Base-by-base conservation (phyloP, 2,888 invertebrate species). In the Erebia ligea region DNA sequence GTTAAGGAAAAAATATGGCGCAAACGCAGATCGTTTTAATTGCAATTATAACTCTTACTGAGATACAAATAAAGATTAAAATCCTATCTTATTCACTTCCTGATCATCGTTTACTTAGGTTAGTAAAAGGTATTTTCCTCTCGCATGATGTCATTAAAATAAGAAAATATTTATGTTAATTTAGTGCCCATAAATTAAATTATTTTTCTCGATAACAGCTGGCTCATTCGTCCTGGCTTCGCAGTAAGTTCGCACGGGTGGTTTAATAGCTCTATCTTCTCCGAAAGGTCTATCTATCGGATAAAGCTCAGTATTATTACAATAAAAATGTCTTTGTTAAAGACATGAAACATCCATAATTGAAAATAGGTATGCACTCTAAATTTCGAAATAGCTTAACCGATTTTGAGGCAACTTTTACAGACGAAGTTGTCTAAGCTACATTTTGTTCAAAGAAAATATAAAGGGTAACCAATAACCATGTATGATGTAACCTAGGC, bases 1-100 rank as follows among this genome's bases (percentile, higher is more conserved):
- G 25, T 40, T 64, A 40, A 8, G 64, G 52, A 64, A 64, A 64
- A 54, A 21, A 64, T 40, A 64, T 34, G 64, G 64, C 64, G 34
- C 54, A 64, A 64, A 62, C 48, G 21, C 48, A 48, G 17, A 40
- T 19, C 25, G 9, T 6, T 19, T 10, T 15, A 11, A 0, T 34
- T n/a, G 52, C 5, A 52, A 57, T 57, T 25, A 25, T 57, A 57
- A 15, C 56, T 57, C 64, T 64, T 64, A 64, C 19, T 5, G 1
- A 0, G 0, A 11, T 4, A 34, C 0, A 34, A 15, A 25, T 45
- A 61, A 17, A 42, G 45, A 61, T 19, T 19, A 42, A 19, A 45
- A 19, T 61, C 45, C 45, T 19, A 6, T 42, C 13, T 1, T 10
- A 59, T 10, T 17, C 34, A 19, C 61, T 42, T 61, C 5, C 5